Conservation (phyloP, 2,113 vertebrate species). For the Platichthys flesus region DNA sequence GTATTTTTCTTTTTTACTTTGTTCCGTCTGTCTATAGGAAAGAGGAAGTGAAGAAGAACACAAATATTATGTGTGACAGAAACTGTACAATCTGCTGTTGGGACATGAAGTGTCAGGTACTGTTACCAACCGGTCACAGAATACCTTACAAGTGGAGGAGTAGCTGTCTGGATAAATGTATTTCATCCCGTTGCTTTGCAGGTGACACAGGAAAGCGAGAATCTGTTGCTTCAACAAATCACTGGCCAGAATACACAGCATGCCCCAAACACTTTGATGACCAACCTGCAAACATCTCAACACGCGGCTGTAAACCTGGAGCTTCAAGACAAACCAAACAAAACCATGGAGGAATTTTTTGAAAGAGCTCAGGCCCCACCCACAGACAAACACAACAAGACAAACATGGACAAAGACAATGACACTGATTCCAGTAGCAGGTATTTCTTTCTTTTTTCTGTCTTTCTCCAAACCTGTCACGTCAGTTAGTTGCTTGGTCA, state of each 20-base stretch:
- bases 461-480: not conserved
- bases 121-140: not conserved
- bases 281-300: not conserved
- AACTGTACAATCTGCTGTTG: constrained; percentile 82
- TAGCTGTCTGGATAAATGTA: not conserved
- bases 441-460: constrained; percentile 29
- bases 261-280: not conserved
- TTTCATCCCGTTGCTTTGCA: constrained; percentile 31
- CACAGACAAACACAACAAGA: not conserved
- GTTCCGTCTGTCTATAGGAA: constrained; percentile 47
- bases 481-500: not conserved
- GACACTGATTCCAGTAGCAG: constrained; percentile 17
- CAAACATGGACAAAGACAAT: not conserved
- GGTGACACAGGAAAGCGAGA: constrained; percentile 80
- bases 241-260: constrained; percentile 41
- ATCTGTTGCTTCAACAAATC: constrained; percentile 76
- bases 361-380: not conserved
- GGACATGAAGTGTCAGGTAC: constrained; percentile 80
- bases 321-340: not conserved
- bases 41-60: constrained; percentile 57
- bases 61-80: constrained; percentile 75
- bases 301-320: not conserved
- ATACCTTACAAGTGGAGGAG: not conserved
- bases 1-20: not conserved
- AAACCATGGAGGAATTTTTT: not conserved